Evolutionary conservation across 2,113 vertebrate species (phyloP), one percentile per base, ranked within the genome.

Genomic region (Loxodonta africana): DNA sequence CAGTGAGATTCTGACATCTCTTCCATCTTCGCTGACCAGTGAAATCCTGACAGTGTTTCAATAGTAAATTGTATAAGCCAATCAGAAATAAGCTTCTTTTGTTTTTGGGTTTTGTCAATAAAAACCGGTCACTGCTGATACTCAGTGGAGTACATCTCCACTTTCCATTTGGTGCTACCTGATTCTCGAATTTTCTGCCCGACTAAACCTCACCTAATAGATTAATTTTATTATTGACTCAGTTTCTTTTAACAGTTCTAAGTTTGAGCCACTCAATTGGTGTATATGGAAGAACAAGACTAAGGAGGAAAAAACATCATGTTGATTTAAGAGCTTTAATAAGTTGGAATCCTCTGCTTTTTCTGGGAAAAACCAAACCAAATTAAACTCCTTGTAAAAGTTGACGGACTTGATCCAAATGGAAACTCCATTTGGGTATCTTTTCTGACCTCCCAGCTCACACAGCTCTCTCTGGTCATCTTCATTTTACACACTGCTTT

Each of bases 281-380:
- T 65, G 74, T 95, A 65, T 33, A 44, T 63, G 30, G 73, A 23
- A 84, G n/a, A 92, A 88, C 14, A 77, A 91, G 53, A 91, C 18
- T n/a, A 76, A 76, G 63, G 25, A 88, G 46, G 11, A 80, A 76
- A 26, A 80, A 94, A 77, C 60, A 26, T 57, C 44, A 69, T 88
- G 73, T 1, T n/a, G n/a, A 67, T 93, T 95, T 77, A 37, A 88
- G 37, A 69, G 51, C 37, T 91, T 95, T 83, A 83, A 69, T 94
- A 83, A 65, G 48, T 87, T 48, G 11, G 33, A 88, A 78, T 81
- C 7, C 18, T 67, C 62, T 83, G 76, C 9, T 91, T 82, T 69
- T 2, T 18, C 53, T 37, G 30, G n/a, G 28, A 20, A 28, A 83
- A 86, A 78, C 23, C 53, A 91, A 77, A 85, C 46, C 33, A 53